These are phyloP conservation scores for Diadromus collaris DNA, from an alignment of 2,888 invertebrate genomes.

Conservation along the genomic window DNA sequence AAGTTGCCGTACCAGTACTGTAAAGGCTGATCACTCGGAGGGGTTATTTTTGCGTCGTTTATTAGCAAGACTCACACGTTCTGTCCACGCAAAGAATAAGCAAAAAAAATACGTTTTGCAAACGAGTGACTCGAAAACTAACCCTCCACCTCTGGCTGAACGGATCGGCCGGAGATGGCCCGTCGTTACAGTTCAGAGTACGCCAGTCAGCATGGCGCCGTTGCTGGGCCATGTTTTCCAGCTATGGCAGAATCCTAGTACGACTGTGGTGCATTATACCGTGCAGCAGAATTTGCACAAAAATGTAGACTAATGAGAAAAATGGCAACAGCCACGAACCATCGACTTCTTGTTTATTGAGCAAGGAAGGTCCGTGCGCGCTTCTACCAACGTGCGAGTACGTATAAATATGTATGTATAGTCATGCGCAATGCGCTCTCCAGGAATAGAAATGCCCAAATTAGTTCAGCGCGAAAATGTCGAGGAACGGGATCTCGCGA, in stretches of 20 bases:
- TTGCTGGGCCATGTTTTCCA: too few relatives aligned
- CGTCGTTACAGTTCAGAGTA: not conserved
- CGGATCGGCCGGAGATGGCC: not conserved
- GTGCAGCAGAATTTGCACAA: constrained; percentile 13
- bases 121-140: too few relatives aligned
- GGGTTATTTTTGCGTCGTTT: too few relatives aligned
- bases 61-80: too few relatives aligned
- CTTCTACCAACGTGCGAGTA: constrained; percentile 30
- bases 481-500: constrained; percentile 10
- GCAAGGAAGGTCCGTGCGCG: constrained; percentile 44
- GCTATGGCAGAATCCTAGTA: not conserved
- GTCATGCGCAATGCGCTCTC: constrained; percentile 31
- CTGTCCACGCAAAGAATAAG: too few relatives aligned
- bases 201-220: not conserved
- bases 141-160: not conserved
- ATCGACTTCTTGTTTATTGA: constrained; percentile 43
- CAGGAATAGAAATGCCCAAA: constrained; percentile 49
- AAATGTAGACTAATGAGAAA: constrained; percentile 49
- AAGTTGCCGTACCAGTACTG: not conserved
- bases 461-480: constrained; percentile 43
- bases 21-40: too few relatives aligned
- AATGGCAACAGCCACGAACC: constrained; percentile 42
- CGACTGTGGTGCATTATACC: not conserved
- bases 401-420: constrained; percentile 24
- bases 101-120: too few relatives aligned